Evolutionary conservation across 2,113 vertebrate species (phyloP).

Genomic region (Ursus arctos): DNA sequence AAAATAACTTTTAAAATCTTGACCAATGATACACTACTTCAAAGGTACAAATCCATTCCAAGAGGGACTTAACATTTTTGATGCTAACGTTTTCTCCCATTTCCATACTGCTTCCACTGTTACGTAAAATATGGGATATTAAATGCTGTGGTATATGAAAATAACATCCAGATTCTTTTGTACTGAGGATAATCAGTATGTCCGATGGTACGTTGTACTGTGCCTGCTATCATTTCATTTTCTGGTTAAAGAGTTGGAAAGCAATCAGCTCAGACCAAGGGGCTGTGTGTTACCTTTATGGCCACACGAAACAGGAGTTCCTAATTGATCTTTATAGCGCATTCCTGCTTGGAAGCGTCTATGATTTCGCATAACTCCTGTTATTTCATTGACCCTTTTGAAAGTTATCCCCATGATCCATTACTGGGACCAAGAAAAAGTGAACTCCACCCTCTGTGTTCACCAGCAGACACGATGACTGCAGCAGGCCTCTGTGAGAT

Average conservation of each 20-base stretch:
- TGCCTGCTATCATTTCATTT: background rate
- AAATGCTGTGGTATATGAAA: background rate
- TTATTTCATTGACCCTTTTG: background rate
- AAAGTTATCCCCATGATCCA: background rate
- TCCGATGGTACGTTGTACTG: fast-evolving
- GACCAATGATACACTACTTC: background rate
- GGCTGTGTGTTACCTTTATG: background rate
- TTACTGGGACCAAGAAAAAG: background rate
- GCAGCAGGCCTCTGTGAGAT: background rate
- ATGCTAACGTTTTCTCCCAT: background rate
- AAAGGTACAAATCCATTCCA: background rate
- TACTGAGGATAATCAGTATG: background rate
- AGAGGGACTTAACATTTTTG: background rate
- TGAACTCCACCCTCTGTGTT: background rate
- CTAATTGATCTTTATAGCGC: background rate
- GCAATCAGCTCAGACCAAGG: background rate
- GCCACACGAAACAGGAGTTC: background rate
- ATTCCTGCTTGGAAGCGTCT: background rate
- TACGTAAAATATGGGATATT: background rate
- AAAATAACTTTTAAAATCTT: background rate
- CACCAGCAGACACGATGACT: background rate
- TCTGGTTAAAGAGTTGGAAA: background rate
- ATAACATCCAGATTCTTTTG: background rate
- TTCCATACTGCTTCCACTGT: background rate
- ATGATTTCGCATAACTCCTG: background rate